phyloP scores from a whole-genome alignment of 2,888 invertebrate species.

The Pteria penguin region DNA sequence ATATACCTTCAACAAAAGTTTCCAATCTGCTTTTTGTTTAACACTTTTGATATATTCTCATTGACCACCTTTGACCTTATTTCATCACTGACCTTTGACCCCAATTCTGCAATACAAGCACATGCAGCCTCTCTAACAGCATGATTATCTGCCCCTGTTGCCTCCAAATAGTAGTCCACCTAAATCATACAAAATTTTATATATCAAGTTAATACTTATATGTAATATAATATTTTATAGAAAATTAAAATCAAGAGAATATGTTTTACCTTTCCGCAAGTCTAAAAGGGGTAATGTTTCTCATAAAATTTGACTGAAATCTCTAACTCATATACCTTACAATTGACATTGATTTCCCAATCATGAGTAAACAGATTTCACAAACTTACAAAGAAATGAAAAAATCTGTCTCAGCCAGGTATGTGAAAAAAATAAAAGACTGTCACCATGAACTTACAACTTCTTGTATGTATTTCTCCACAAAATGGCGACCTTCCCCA shows the following conservation, averaged over 20 bases:
- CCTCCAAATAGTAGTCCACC: constrained; percentile 81
- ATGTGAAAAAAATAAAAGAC: not conserved
- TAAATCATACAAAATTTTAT: constrained; percentile 51
- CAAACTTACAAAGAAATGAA: not conserved
- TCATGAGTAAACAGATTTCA: not conserved
- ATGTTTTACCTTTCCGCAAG: no score
- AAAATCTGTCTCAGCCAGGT: not conserved
- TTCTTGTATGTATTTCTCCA: constrained; percentile 80
- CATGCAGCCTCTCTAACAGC: constrained; percentile 83
- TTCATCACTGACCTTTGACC: constrained; percentile 79
- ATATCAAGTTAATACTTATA: no score
- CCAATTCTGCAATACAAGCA: constrained; percentile 83
- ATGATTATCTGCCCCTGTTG: constrained; percentile 82
- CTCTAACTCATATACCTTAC: no score
- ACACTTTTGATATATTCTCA: no score
- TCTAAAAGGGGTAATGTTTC: no score
- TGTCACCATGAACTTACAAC: constrained; percentile 71
- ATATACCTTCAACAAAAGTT: no score
- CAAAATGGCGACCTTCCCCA: constrained; percentile 80
- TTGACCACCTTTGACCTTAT: no score
- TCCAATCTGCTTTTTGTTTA: no score
- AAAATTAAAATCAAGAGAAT: no score
- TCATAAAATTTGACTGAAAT: no score
- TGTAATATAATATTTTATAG: no score
- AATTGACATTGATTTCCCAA: not conserved